Evolutionary conservation across 2,113 vertebrate genomes (phyloP).

Genomic region (Brachyhypopomus occidentalis): DNA sequence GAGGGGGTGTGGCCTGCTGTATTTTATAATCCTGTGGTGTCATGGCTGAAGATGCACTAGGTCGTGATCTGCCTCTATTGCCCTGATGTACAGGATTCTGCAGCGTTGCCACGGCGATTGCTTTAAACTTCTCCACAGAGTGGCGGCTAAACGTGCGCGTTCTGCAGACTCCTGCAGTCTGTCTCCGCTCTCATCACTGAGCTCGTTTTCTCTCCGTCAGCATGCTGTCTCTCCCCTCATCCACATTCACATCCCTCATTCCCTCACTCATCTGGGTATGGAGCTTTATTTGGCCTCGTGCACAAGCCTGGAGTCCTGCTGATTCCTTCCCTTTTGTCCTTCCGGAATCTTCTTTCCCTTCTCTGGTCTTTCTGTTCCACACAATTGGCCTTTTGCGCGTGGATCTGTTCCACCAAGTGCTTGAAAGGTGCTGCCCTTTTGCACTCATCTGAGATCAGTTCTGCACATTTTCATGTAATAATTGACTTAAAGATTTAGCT

Average conservation of each 20-base stretch:
- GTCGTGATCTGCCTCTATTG: not conserved
- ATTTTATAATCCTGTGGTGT: slow-evolving; percentile 10
- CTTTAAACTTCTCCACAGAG: not conserved
- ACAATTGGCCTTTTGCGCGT: slow-evolving; percentile 31
- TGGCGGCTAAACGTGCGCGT: not conserved
- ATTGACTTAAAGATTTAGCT: not conserved
- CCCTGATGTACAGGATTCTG: slow-evolving; percentile 26
- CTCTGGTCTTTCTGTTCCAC: slow-evolving; percentile 31
- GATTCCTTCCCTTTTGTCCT: slow-evolving; percentile 28
- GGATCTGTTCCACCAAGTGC: slow-evolving; percentile 17
- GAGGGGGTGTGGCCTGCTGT: not conserved
- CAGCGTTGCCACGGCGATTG: not conserved
- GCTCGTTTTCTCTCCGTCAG: slow-evolving; percentile 12
- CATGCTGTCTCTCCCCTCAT: slow-evolving; percentile 8
- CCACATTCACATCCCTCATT: not conserved
- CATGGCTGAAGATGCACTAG: not conserved
- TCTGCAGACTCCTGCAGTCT: slow-evolving; percentile 22
- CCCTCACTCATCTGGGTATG: not conserved
- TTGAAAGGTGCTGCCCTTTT: slow-evolving; percentile 20
- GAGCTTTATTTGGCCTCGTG: slow-evolving; percentile 17
- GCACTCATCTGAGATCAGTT: not conserved
- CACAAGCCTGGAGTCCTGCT: slow-evolving; percentile 32
- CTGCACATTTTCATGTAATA: not conserved
- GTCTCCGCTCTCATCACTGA: not conserved
- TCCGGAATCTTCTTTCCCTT: slow-evolving; percentile 28